Conservation (phyloP, 2,888 invertebrate genomes). For the Ganaspis brasiliensis region DNA sequence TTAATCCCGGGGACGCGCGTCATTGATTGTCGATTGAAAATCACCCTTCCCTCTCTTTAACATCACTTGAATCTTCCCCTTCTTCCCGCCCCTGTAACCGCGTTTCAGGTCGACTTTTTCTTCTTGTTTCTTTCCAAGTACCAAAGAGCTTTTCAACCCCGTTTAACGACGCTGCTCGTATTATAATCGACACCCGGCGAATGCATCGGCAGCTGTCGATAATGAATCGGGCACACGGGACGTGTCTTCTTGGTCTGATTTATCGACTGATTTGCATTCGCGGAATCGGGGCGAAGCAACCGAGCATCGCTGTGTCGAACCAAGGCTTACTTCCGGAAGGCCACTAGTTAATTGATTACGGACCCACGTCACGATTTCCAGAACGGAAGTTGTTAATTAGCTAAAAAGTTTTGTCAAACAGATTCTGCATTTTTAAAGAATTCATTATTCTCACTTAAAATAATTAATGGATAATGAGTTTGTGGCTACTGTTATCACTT, state of each 20-base stretch:
- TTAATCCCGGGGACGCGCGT: conserved; percentile 75
- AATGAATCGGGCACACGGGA: conserved; percentile 65
- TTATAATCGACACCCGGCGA: conserved; percentile 60
- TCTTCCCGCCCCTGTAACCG: conserved; percentile 39
- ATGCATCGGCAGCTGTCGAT: conserved; percentile 71
- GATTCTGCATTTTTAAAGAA: no score
- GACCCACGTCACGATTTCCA: conserved; percentile 20
- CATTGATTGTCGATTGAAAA: conserved; percentile 79
- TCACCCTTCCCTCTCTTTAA: conserved; percentile 59
- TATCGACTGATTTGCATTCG: conserved; percentile 78
- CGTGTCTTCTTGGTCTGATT: conserved; percentile 74
- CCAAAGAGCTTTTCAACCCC: conserved; percentile 46
- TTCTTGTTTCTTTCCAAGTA: conserved; percentile 61
- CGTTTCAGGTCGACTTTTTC: conserved; percentile 51
- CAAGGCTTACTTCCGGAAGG: conserved; percentile 32
- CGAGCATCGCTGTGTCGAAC: conserved; percentile 32
- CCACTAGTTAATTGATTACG: conserved; percentile 18
- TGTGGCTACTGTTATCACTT: no score
- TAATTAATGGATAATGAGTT: no score
- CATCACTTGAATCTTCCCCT: conserved; percentile 45
- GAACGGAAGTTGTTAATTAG: conserved; percentile 30
- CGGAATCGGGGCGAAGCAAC: conserved; percentile 61
- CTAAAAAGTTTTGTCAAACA: no score
- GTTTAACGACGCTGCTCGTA: conserved; percentile 49
- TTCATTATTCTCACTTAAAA: no score